A percentile compares a stretch with the other conserved stretches of the same genome.
Conservation (phyloP, 2,113 vertebrate genomes). For the Tinamus guttatus region DNA sequence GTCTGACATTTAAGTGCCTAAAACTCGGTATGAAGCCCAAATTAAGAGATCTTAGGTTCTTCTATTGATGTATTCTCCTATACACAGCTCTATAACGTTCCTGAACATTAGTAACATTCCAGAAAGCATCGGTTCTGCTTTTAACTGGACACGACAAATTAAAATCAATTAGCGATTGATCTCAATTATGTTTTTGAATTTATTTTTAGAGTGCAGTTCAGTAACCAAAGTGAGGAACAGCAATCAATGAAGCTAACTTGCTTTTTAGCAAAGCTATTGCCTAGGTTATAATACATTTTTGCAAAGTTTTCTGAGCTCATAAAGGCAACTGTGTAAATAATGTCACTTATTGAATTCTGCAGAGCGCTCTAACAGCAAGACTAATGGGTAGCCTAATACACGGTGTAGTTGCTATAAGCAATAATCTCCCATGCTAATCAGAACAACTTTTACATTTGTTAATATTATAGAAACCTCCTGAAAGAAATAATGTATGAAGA, state of each 20-base stretch:
- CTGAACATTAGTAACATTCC: slow-evolving; percentile 30
- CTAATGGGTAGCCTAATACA: slow-evolving; percentile 18
- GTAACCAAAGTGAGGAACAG: slow-evolving; percentile 44
- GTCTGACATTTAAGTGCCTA: slow-evolving; percentile 50
- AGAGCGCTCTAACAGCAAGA: slow-evolving; percentile 3
- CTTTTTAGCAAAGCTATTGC: slow-evolving; percentile 5
- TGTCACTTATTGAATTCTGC: slow-evolving; percentile 9
- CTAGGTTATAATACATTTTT: neutral
- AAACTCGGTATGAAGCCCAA: slow-evolving; percentile 56
- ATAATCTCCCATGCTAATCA: slow-evolving; percentile 43
- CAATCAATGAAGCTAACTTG: neutral
- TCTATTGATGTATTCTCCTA: slow-evolving; percentile 29
- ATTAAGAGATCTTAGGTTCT: slow-evolving; percentile 40
- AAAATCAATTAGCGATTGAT: slow-evolving; percentile 74
- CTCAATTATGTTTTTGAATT: neutral
- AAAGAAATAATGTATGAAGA: neutral
- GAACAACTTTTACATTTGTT: slow-evolving; percentile 26
- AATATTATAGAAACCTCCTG: slow-evolving; percentile 2
- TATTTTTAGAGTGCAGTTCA: slow-evolving; percentile 58
- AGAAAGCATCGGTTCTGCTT: slow-evolving; percentile 46
- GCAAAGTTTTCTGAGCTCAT: neutral
- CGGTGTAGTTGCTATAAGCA: slow-evolving; percentile 10
- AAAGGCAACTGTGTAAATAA: slow-evolving; percentile 27
- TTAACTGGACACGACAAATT: slow-evolving; percentile 51
- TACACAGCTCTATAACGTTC: slow-evolving; percentile 7